Base-by-base conservation (phyloP, 2,113 vertebrate species). In the Bambusicola thoracicus region DNA sequence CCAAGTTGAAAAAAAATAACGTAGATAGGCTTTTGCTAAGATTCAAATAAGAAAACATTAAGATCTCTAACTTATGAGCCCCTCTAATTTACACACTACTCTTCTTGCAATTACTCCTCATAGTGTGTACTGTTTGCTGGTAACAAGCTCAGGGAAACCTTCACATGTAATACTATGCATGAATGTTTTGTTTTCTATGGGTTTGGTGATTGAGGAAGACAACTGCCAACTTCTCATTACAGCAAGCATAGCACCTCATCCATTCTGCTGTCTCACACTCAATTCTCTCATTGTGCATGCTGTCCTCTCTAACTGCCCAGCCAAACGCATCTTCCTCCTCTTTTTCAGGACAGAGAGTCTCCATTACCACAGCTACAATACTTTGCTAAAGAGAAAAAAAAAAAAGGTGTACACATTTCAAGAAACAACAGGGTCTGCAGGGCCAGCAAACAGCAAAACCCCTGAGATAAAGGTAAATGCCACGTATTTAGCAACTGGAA, bases 131-230 rank as follows among this genome's bases (percentile, higher is more conserved):
- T 3, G 22, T 29, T 6, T 63, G 20, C 19, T 6, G 13, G 4
- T 25, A 70, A 49, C 10, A 34, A 61, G 5, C 63, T 7, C 14
- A 53, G 29, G 13, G 18, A 82, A 82, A 61, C 1, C 8, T 56
- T 32, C 10, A 13, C 6, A 1, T 15, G 18, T n/a, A 84, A 44
- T 25, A 36, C 18, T 59, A 5, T 1, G 3, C 11, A 44, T 11
- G 2, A 9, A 34, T 1, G 19, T 0, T 0, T 2, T 10, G 40
- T 29, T 27, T 17, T 3, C 17, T 27, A 53, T 10, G 69, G 3
- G 44, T 59, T 0, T 49, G 6, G 3, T 32, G 9, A 75, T 38
- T 41, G 49, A 55, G 8, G 13, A 68, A 80, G 7, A 41, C 21
- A 85, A 41, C 34, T 18, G 53, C 25, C 13, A 59, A 32, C 15